Base-by-base conservation (phyloP, 2,113 vertebrate genomes). In the Galeopterus variegatus region DNA sequence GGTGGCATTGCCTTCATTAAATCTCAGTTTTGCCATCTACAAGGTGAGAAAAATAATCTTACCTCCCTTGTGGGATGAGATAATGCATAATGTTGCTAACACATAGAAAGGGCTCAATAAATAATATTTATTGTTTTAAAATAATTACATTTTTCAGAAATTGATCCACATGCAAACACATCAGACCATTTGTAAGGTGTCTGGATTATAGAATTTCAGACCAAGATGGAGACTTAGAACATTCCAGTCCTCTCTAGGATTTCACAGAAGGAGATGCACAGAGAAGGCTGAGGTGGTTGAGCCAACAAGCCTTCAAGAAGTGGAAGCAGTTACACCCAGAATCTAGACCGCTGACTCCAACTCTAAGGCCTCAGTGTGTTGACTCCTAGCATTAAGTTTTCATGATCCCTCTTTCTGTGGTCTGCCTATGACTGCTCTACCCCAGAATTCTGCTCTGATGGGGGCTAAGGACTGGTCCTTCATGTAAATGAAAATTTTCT, bases 41-140 rank as follows among this genome's bases (percentile, higher is more conserved):
- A 82, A 91, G 70, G 65, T 21, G n/a, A 89, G 28, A 50, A 21
- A 90, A 69, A 70, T 50, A 64, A 58, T 62, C 45, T 72, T 19
- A n/a, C 1, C 6, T 58, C 23, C 7, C 48, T 65, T 76, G 11
- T 72, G 75, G 54, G 76, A 64, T 70, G 31, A 82, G 24, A 62
- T 36, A n/a, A 65, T n/a, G 7, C 36, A 45, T n/a, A 50, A 24
- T 60, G 11, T 26, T 45, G 33, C n/a, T 21, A 36, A 64, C 10
- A 70, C 33, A 45, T 7, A 45, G 12, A 56, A 33, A 69, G 13
- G 13, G 26, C 1, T 28, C 58, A 41, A 33, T 56, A 45, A 17
- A 72, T 76, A 80, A 33, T 65, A 83, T 73, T 86, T 17, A 56
- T 65, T 89, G 64, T 93, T 90, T 90, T 58, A 31, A 89, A 88